Evolutionary conservation across 2,797 vertebrate species (phyloP).

Genomic region (Tauraco hartlaubi): DNA sequence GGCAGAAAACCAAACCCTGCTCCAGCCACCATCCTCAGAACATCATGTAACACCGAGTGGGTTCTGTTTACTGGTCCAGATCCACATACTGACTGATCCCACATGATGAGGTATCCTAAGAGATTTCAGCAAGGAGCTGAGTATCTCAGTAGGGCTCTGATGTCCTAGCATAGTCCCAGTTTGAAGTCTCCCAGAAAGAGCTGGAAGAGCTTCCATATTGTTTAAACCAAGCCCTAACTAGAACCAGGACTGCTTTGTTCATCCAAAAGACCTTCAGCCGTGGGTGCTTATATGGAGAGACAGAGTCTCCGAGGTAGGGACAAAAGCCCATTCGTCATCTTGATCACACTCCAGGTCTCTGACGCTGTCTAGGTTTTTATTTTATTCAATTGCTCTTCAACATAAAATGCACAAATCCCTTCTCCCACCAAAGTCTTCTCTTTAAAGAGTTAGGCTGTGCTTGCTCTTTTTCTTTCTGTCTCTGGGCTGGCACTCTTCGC

Average conservation of each 20-base stretch:
- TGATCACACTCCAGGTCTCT: not conserved
- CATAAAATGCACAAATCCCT: not conserved
- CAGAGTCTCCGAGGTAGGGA: not conserved
- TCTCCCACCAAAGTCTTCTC: not conserved
- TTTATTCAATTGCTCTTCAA: not conserved
- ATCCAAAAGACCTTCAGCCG: constrained; percentile 36
- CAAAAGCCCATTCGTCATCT: not conserved
- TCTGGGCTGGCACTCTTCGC: constrained; percentile 1
- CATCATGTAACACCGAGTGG: not conserved
- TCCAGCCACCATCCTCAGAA: not conserved
- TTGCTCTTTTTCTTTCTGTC: not conserved
- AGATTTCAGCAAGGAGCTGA: constrained; percentile 10
- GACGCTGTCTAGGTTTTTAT: not conserved
- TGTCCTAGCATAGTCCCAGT: not conserved
- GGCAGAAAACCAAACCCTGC: not conserved
- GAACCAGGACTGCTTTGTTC: constrained; percentile 39
- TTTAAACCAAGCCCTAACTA: constrained; percentile 30
- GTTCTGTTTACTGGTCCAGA: not conserved
- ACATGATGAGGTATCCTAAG: not conserved
- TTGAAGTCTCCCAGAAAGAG: constrained; percentile 7
- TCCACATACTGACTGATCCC: not conserved
- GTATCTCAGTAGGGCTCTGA: not conserved
- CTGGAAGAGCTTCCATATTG: constrained; percentile 51
- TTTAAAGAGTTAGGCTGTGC: not conserved
- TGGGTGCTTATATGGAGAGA: not conserved